Conservation (phyloP, 2,113 vertebrate species). For the Anolis sagrei region DNA sequence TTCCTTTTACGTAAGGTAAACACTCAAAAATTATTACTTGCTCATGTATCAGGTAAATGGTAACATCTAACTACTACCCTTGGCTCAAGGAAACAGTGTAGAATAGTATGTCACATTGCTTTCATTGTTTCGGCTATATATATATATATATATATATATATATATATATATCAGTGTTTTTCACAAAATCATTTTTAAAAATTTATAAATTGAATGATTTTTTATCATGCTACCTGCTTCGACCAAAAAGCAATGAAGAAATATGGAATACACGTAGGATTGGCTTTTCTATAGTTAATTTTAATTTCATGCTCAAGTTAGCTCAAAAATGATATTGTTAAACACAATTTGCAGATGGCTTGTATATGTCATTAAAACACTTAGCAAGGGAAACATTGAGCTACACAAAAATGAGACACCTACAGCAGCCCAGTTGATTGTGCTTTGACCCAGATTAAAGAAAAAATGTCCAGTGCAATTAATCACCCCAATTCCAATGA, state of each 20-base stretch:
- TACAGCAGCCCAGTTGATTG: background rate
- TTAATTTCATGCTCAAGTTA: background rate
- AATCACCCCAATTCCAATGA: constrained; percentile 19
- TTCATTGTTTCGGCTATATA: background rate
- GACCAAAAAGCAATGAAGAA: constrained; percentile 6
- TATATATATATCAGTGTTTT: background rate
- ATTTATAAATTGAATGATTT: background rate
- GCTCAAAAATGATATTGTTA: constrained; percentile 12
- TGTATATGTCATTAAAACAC: background rate
- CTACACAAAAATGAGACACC: constrained; percentile 2
- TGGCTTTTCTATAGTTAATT: background rate
- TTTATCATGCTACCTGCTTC: background rate
- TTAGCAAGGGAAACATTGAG: constrained; percentile 8
- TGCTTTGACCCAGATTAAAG: constrained; percentile 8
- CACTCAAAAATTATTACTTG: background rate
- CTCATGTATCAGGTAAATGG: fast-evolving
- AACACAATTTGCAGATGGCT: background rate
- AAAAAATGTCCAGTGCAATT: constrained; percentile 29
- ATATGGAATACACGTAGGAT: background rate
- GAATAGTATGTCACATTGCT: background rate
- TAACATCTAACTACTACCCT: background rate
- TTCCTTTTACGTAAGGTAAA: background rate
- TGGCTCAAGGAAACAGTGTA: background rate
- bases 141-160: too few relatives aligned
- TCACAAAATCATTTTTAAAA: background rate